These are phyloP conservation scores for Drosophila lacertosa DNA, from an alignment of 1,140 invertebrate species.

Conservation along the genomic window DNA sequence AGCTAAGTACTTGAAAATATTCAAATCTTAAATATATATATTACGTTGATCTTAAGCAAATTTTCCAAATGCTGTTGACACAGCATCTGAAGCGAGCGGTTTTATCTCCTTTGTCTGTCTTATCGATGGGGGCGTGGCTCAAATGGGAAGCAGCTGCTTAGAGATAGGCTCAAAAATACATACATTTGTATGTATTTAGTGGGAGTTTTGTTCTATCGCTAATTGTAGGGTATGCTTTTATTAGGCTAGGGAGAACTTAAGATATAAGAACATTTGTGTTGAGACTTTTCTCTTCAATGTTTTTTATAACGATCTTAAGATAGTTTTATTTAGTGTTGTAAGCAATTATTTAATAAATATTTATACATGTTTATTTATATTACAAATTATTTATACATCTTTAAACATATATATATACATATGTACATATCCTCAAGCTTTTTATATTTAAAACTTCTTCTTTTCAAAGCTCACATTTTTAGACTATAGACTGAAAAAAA, in stretches of 20 bases:
- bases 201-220: conserved; percentile 6
- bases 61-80: conserved; percentile 46
- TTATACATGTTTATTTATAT: too few relatives aligned
- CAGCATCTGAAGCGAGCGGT: conserved; percentile 26
- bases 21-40: conserved; percentile 43
- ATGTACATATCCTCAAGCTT: too few relatives aligned
- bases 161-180: conserved; percentile 19
- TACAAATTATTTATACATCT: too few relatives aligned
- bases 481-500: too few relatives aligned
- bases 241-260: not conserved
- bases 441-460: too few relatives aligned
- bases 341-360: too few relatives aligned
- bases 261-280: not conserved
- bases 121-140: conserved; percentile 37
- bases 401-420: too few relatives aligned
- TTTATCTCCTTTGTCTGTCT: conserved; percentile 10
- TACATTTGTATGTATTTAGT: not conserved
- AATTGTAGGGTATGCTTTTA: conserved; percentile 18
- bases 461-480: too few relatives aligned
- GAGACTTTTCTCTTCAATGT: too few relatives aligned
- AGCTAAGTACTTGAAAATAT: conserved; percentile 45
- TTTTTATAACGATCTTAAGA: too few relatives aligned
- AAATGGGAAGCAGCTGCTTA: conserved; percentile 17
- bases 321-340: too few relatives aligned
- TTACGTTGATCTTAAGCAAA: conserved; percentile 48